A percentile compares a stretch with the other conserved stretches of the same genome.
Conservation (phyloP, 2,113 vertebrate genomes). For the Peromyscus maniculatus region DNA sequence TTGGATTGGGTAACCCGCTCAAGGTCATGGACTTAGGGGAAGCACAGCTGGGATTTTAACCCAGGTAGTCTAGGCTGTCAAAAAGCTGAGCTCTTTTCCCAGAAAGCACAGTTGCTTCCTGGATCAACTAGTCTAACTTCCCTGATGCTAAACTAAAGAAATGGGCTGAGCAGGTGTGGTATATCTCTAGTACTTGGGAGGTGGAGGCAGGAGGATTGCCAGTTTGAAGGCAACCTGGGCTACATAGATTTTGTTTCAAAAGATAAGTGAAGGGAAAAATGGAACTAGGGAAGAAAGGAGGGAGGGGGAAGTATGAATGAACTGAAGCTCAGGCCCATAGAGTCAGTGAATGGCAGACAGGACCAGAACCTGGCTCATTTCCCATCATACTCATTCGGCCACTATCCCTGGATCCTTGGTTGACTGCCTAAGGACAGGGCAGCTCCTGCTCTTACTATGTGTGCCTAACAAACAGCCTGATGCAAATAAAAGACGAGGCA, state of each 20-base stretch:
- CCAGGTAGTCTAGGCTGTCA: neutral
- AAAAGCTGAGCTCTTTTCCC: neutral
- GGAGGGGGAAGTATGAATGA: neutral
- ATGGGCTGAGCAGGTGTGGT: neutral
- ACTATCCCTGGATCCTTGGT: neutral
- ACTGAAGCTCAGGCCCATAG: neutral
- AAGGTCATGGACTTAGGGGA: slow-evolving; percentile 39
- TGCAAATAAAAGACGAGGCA: neutral
- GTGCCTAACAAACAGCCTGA: neutral
- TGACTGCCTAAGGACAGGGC: neutral
- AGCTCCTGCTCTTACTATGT: neutral
- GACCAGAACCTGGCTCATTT: neutral
- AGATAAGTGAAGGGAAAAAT: neutral
- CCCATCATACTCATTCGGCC: neutral
- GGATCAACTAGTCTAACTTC: neutral
- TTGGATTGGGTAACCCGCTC: neutral
- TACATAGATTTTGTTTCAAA: neutral
- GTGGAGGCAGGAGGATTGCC: neutral
- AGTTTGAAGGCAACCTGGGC: neutral
- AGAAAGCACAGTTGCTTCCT: neutral
- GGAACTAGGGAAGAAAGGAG: neutral
- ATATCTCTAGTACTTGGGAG: neutral
- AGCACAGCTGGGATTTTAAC: neutral
- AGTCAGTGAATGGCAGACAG: neutral
- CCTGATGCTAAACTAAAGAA: neutral